Percentiles rank a stretch among this genome's conserved stretches.
Evolutionary conservation across 2,888 invertebrate genomes (phyloP).

Genomic region (Stenotaenia linearis): DNA sequence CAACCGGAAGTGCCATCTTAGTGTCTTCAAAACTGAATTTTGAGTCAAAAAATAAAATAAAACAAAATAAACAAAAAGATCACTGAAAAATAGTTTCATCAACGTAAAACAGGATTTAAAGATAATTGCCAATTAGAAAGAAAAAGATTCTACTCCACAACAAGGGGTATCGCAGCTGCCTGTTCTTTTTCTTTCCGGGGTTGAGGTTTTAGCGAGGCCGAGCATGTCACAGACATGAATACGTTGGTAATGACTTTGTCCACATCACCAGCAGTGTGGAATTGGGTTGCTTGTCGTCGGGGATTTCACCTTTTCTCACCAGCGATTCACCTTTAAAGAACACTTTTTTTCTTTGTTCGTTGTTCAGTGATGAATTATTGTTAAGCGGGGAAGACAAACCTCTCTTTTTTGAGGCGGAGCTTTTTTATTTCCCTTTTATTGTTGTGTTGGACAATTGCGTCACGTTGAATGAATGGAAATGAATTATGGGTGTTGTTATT

Average conservation of each 20-base stretch:
- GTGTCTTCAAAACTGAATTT: too few relatives aligned
- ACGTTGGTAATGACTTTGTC: constrained; percentile 1
- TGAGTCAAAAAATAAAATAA: too few relatives aligned
- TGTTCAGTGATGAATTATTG: neutral
- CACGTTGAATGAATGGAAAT: too few relatives aligned
- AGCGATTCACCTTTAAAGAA: neutral
- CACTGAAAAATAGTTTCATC: too few relatives aligned
- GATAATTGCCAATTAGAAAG: neutral
- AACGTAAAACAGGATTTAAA: neutral
- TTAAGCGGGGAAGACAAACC: neutral
- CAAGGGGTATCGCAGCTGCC: neutral
- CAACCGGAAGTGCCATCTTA: too few relatives aligned
- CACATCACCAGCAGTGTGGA: neutral
- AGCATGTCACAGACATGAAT: neutral
- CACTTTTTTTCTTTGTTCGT: neutral
- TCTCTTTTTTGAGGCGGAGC: neutral
- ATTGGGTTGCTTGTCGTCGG: constrained; percentile 1
- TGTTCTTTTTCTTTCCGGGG: neutral
- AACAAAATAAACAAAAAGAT: too few relatives aligned
- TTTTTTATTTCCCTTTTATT: neutral
- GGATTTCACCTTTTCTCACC: neutral
- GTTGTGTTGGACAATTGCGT: too few relatives aligned
- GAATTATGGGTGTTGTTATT: too few relatives aligned
- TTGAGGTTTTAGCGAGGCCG: neutral
- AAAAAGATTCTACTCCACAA: neutral